Percentiles rank a stretch among this genome's conserved stretches.
Conservation (phyloP, 1,140 invertebrate genomes). For the Pseudobourletiella spinata region DNA sequence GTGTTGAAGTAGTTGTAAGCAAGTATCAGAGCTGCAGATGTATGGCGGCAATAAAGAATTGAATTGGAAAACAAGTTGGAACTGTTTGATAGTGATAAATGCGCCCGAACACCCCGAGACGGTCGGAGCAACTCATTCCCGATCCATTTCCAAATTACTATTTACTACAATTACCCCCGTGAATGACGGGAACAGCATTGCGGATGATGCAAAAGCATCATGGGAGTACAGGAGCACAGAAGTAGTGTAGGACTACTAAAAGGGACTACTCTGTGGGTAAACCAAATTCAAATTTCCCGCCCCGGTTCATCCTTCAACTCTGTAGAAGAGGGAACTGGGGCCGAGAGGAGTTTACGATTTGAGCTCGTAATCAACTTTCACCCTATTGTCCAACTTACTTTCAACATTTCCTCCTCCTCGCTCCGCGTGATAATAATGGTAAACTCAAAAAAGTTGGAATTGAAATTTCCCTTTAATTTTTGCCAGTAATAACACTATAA, state of each 20-base stretch:
- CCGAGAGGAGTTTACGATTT: background rate
- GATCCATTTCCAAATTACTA: background rate
- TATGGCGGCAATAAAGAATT: no score
- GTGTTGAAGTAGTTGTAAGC: no score
- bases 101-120: background rate
- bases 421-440: no score
- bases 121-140: background rate
- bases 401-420: no score
- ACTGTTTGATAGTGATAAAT: slow-evolving; percentile 11
- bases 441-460: no score
- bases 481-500: no score
- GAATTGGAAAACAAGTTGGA: background rate
- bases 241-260: no score
- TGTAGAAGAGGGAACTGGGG: background rate
- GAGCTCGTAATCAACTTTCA: no score
- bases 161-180: background rate
- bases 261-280: background rate
- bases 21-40: no score
- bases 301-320: background rate
- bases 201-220: background rate
- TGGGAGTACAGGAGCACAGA: background rate
- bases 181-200: background rate
- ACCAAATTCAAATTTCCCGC: background rate
- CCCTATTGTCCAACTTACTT: no score
- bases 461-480: no score